Conservation (phyloP, 2,888 invertebrate species). For the Lasioglossum figueresi region DNA sequence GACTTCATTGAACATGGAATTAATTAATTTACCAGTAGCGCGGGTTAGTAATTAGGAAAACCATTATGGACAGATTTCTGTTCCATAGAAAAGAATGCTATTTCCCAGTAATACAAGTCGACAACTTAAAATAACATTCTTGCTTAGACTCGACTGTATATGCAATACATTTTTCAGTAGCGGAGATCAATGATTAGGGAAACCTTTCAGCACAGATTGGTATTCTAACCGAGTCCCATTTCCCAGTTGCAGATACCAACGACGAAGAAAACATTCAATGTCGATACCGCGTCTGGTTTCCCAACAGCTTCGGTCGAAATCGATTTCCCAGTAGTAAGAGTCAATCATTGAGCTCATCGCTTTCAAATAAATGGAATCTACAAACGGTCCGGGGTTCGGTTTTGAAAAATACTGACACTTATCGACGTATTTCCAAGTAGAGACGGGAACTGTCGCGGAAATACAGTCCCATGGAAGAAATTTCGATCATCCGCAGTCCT, state of each 20-base stretch:
- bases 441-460: background rate
- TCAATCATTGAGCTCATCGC: background rate
- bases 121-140: background rate
- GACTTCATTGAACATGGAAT: background rate
- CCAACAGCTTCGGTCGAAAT: background rate
- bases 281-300: background rate
- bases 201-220: background rate
- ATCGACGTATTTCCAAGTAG: background rate
- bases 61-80: too few species aligned
- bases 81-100: background rate
- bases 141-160: too few species aligned
- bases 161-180: background rate
- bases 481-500: constrained; percentile 27
- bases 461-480: background rate
- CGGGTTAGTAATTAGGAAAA: background rate
- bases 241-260: background rate
- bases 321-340: background rate
- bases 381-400: background rate
- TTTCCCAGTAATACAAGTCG: background rate
- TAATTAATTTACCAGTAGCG: background rate
- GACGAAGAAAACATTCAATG: background rate
- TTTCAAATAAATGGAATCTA: background rate
- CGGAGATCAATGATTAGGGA: background rate
- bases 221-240: background rate
- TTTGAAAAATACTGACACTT: constrained; percentile 6